A percentile compares a stretch with the other conserved stretches of the same genome.
These are phyloP conservation scores for Pseudomugil gertrudae DNA, from an alignment of 2,797 vertebrate species.

Conservation along the genomic window DNA sequence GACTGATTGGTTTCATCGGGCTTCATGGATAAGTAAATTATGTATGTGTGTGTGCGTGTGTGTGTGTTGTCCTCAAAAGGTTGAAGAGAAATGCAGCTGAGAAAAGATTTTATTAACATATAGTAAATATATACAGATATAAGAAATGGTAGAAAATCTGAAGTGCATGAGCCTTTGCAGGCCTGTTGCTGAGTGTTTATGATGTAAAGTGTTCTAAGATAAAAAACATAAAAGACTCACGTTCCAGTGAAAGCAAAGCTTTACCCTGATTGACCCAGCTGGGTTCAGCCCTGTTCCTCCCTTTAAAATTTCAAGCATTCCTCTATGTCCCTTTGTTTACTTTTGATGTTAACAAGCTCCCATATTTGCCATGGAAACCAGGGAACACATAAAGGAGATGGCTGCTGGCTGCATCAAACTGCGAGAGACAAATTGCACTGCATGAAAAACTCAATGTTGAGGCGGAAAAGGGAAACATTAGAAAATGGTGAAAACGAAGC, in stretches of 20 bases:
- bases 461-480: background rate
- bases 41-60: too few relatives aligned
- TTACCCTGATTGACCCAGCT: slow-evolving; percentile 15
- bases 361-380: slow-evolving; percentile 47
- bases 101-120: too few relatives aligned
- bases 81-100: too few relatives aligned
- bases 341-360: slow-evolving; percentile 43
- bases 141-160: background rate
- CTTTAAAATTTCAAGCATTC: slow-evolving; percentile 9
- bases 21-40: too few relatives aligned
- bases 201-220: slow-evolving; percentile 1
- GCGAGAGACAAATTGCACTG: slow-evolving; percentile 14
- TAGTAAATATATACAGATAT: slow-evolving; percentile 2
- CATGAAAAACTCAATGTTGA: slow-evolving; percentile 19
- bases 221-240: background rate
- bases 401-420: slow-evolving; percentile 17
- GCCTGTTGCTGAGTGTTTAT: background rate
- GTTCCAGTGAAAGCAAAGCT: slow-evolving; percentile 12
- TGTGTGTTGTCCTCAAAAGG: too few relatives aligned
- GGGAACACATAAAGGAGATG: slow-evolving; percentile 17
- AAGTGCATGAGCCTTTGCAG: background rate
- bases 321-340: slow-evolving; percentile 5
- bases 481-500: background rate
- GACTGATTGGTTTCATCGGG: too few relatives aligned
- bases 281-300: slow-evolving; percentile 9